These are phyloP conservation scores for Lapara coniferarum DNA, from an alignment of 2,888 invertebrate species.

Conservation along the genomic window DNA sequence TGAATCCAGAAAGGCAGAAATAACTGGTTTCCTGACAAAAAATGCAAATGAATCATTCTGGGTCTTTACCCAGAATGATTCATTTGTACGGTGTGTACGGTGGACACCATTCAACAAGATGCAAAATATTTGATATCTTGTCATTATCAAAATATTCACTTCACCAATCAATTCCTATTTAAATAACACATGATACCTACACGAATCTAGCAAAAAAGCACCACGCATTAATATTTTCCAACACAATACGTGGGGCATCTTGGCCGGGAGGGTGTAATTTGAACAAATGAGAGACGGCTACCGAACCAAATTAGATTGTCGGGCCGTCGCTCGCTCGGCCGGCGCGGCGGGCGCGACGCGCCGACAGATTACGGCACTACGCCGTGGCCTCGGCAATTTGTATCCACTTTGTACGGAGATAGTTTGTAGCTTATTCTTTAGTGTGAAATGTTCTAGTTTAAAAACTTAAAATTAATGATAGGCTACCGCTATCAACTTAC, in stretches of 20 bases:
- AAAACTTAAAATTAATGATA: no score
- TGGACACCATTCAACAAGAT: no score
- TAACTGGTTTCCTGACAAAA: no score
- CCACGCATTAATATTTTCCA: conserved; percentile 21
- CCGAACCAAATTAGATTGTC: conserved; percentile 87
- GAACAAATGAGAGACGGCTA: conserved; percentile 87
- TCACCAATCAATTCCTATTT: neutral
- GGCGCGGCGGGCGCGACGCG: conserved; percentile 38
- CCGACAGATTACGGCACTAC: conserved; percentile 63
- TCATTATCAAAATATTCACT: no score
- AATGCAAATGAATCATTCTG: no score
- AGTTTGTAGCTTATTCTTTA: neutral
- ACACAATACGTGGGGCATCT: conserved; percentile 39
- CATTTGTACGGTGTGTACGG: no score
- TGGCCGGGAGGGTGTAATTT: conserved; percentile 50
- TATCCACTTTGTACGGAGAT: conserved; percentile 37
- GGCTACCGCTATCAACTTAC: no score
- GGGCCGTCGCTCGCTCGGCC: conserved; percentile 41
- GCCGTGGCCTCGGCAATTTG: conserved; percentile 52
- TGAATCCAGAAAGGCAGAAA: no score
- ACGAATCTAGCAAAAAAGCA: neutral
- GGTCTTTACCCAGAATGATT: no score
- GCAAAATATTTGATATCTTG: no score
- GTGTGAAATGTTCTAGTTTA: no score
- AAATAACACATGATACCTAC: conserved; percentile 7